These are phyloP conservation scores for Reinhardtius hippoglossoides DNA, from an alignment of 2,113 vertebrate genomes.

Conservation along the genomic window DNA sequence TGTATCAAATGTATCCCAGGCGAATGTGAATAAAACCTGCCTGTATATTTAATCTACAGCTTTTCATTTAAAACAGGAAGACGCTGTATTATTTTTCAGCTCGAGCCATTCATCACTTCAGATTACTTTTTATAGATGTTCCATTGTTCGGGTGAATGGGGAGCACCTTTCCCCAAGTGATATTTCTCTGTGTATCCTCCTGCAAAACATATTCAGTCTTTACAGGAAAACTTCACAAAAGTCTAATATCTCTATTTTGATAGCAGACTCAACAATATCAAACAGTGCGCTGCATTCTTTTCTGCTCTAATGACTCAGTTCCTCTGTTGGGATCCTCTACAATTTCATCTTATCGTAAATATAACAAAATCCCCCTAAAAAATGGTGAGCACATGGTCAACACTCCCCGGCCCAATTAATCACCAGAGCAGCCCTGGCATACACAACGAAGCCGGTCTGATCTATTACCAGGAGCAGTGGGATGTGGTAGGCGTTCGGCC, in stretches of 20 bases:
- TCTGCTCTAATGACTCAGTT: conserved; percentile 7
- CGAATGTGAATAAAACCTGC: too few relatives aligned
- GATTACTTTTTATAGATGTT: neutral
- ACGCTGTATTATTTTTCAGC: neutral
- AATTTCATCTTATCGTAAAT: conserved; percentile 12
- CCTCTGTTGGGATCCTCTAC: conserved; percentile 5
- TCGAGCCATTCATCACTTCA: neutral
- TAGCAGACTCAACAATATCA: neutral
- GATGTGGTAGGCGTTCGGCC: conserved; percentile 28
- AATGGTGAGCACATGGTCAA: conserved; percentile 14
- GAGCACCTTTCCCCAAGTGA: neutral
- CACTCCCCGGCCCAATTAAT: conserved; percentile 31
- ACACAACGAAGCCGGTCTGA: conserved; percentile 6
- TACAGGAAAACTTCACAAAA: neutral
- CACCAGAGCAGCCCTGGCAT: conserved; percentile 23
- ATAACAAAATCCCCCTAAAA: conserved; percentile 28
- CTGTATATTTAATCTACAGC: neutral
- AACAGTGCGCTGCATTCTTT: neutral
- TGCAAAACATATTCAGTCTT: neutral
- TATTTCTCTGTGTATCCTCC: neutral
- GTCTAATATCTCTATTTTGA: conserved; percentile 10
- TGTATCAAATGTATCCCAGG: too few relatives aligned
- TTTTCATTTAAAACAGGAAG: conserved; percentile 1
- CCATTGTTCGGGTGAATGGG: neutral
- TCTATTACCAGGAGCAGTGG: conserved; percentile 28